Evolutionary conservation across 2,888 invertebrate genomes (phyloP).

Genomic region (Parnassius mnemosyne): DNA sequence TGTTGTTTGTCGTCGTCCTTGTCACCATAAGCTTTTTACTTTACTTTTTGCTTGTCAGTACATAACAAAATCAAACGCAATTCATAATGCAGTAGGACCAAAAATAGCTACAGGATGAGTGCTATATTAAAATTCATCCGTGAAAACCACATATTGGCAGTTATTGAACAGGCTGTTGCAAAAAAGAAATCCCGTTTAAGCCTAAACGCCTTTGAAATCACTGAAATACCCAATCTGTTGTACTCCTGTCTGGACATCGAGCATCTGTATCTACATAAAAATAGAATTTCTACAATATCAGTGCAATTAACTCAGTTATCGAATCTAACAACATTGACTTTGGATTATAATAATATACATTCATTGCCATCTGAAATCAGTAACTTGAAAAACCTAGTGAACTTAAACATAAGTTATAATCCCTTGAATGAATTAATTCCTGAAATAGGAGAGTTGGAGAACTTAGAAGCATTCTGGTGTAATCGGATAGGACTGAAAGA

Average conservation of each 20-base stretch:
- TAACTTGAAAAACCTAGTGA: constrained; percentile 79
- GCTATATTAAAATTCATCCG: constrained; percentile 84
- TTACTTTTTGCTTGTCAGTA: constrained; percentile 19
- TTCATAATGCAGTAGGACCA: constrained; percentile 58
- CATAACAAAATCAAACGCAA: constrained; percentile 62
- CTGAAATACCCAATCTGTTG: constrained; percentile 79
- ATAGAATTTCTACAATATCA: constrained; percentile 77
- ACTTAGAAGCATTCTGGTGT: constrained; percentile 84
- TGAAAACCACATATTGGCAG: constrained; percentile 83
- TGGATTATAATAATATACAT: constrained; percentile 84
- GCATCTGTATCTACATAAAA: constrained; percentile 83
- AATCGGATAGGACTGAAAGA: constrained; percentile 79
- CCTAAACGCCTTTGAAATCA: constrained; percentile 83
- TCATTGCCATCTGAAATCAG: constrained; percentile 82
- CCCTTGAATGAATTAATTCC: constrained; percentile 79
- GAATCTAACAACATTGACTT: constrained; percentile 81
- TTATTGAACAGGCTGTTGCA: constrained; percentile 82
- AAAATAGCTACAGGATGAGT: constrained; percentile 78
- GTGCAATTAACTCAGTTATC: constrained; percentile 73
- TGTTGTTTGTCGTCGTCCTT: constrained; percentile 42
- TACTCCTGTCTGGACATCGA: constrained; percentile 79
- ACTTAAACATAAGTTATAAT: constrained; percentile 85
- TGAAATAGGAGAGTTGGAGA: constrained; percentile 80
- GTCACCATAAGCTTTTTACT: constrained; percentile 21
- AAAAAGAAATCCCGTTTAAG: constrained; percentile 81